Conservation (phyloP, 1,140 invertebrate species). For the Drosophila kurseongensis region DNA sequence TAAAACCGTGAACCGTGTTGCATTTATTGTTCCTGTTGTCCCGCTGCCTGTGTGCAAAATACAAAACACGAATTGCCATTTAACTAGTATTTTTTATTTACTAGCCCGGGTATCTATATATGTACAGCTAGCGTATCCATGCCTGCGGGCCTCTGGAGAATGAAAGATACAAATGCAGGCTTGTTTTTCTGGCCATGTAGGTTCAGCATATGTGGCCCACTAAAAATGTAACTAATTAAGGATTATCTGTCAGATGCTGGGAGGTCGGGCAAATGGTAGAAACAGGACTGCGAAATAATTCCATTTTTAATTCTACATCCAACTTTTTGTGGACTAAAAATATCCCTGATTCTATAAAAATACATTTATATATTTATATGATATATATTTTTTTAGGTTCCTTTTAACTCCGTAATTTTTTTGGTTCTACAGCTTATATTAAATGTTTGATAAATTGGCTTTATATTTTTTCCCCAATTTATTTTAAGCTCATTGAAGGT, state of each 20-base stretch:
- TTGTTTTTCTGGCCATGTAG: slow-evolving; percentile 15
- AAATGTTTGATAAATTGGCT: neutral
- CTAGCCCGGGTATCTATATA: neutral
- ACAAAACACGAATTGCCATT: slow-evolving; percentile 72
- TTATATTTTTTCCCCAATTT: no score
- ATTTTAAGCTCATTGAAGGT: no score
- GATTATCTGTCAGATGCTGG: slow-evolving; percentile 45
- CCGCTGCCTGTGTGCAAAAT: slow-evolving; percentile 42
- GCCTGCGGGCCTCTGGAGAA: slow-evolving; percentile 24
- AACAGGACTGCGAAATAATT: neutral
- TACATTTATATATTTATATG: no score
- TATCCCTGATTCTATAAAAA: neutral
- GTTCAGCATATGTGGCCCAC: slow-evolving; percentile 48
- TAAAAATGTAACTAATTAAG: slow-evolving; percentile 72
- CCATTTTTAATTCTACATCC: neutral
- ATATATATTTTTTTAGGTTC: neutral
- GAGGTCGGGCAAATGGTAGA: neutral
- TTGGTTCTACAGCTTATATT: neutral
- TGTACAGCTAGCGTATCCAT: slow-evolving; percentile 29
- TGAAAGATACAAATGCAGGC: slow-evolving; percentile 39
- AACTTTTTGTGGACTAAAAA: neutral
- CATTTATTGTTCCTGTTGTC: slow-evolving; percentile 37
- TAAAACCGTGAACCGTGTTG: slow-evolving; percentile 56
- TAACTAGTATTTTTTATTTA: slow-evolving; percentile 50
- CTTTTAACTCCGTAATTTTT: neutral